Evolutionary conservation across 2,797 vertebrate species (phyloP).

Genomic region (Hozukius guyotensis): DNA sequence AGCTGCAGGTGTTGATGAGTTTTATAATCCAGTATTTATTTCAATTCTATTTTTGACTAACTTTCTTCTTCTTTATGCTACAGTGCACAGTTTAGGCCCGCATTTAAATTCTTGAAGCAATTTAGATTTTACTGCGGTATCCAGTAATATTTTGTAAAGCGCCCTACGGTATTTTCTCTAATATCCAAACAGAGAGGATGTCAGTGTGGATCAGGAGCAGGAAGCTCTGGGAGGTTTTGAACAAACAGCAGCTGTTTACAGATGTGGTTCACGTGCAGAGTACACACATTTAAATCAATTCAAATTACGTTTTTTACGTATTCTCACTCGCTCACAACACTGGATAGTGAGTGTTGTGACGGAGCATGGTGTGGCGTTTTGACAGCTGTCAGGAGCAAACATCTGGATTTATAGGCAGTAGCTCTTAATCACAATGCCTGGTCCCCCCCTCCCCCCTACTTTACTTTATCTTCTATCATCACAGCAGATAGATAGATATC

Average conservation of each 20-base stretch:
- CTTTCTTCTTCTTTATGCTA: background rate
- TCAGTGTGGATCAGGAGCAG: background rate
- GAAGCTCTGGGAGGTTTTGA: background rate
- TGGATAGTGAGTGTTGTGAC: background rate
- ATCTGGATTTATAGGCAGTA: background rate
- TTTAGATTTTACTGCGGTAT: background rate
- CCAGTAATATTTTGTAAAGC: background rate
- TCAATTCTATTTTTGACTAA: background rate
- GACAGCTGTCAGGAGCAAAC: background rate
- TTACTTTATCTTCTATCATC: background rate
- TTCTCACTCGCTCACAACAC: background rate
- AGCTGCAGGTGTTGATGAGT: background rate
- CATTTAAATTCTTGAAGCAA: background rate
- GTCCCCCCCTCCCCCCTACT: background rate
- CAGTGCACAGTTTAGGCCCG: background rate
- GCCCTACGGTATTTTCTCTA: background rate
- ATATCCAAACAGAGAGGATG: background rate
- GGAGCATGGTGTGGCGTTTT: background rate
- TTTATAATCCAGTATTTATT: background rate
- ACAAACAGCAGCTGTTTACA: background rate
- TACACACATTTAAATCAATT: background rate
- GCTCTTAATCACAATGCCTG: background rate
- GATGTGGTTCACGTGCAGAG: too few relatives aligned
- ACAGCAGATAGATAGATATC: too few relatives aligned
- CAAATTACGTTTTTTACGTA: accelerated